Base-by-base conservation (phyloP, 2,888 invertebrate species). In the Entomobrya proxima region DNA sequence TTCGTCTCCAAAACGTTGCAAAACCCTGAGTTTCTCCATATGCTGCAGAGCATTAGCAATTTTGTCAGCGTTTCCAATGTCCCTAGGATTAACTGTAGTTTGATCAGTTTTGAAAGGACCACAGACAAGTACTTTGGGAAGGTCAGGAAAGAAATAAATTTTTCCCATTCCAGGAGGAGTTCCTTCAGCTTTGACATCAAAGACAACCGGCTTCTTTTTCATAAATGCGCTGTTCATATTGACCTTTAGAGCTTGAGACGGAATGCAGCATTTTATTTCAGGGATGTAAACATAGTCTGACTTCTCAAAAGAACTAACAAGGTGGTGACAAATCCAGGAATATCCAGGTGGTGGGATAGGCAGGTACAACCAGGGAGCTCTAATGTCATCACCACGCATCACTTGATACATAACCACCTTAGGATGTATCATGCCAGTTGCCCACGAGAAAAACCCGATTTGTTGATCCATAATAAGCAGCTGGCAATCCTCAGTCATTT, bases 341-440 rank as follows among this genome's bases (percentile, higher is more conserved):
- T 87, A 82, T 32, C 86, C 87, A 47, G 67, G 58, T 1, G 82
- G 79, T 0, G 87, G 87, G 13, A 87, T 79, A 6, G 87, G 87
- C 27, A 87, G 55, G 69, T 87, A 87, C 24, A 87, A 44, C 87
- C 87, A 87, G 24, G 87, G 87, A 69, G 79, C 75, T 55, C 32
- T 44, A 7, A 47, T 18, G n/a, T 77, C 58, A 74, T 86, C 87
- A 4, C 87, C 87, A 9, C 50, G 24, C 47, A 64, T 44, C 5
- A 67, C 83, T 55, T 87, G 81, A 35, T 87, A 87, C 74, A 86
- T 87, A 11, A 83, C 47, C 2, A 83, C 86, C 52, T 77, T 85
- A 1, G 87, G 87, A 27, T 76, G 64, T 13, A 81, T 40, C 3
- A 27, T 30, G 27, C 67, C 75, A 24, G 79, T 74, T 1, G 67